Conservation (phyloP, 2,888 invertebrate genomes). For the Chloromyia formosa region DNA sequence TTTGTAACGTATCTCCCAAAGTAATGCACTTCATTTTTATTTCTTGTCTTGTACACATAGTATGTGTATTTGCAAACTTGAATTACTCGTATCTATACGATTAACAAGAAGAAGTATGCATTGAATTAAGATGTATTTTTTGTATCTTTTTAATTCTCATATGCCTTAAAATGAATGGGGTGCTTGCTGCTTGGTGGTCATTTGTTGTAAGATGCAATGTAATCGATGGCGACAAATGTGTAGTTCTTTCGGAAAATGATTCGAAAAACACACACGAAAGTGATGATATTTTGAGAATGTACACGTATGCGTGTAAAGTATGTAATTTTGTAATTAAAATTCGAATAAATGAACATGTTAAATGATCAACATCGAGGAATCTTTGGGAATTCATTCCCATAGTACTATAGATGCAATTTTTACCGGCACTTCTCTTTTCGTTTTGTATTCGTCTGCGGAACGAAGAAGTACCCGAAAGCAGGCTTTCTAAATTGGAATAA, state of each 20-base stretch:
- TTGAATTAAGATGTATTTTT: neutral
- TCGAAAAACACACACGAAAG: neutral
- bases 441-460: no score
- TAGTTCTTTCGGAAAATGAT: neutral
- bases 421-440: no score
- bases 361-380: neutral
- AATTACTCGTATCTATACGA: no score
- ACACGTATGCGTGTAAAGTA: conserved; percentile 16
- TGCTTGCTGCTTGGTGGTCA: neutral
- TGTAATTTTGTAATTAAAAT: conserved; percentile 11
- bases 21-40: neutral
- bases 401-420: no score
- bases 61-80: neutral
- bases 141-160: neutral
- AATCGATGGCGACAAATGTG: conserved; percentile 18
- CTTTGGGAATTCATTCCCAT: no score
- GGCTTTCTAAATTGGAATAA: no score
- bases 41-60: neutral
- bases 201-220: neutral
- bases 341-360: neutral
- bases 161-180: neutral
- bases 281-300: conserved; percentile 19
- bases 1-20: neutral
- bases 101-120: conserved; percentile 13
- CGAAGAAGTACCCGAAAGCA: no score